Evolutionary conservation across 2,113 vertebrate genomes (phyloP).

Genomic region (Strix uralensis): DNA sequence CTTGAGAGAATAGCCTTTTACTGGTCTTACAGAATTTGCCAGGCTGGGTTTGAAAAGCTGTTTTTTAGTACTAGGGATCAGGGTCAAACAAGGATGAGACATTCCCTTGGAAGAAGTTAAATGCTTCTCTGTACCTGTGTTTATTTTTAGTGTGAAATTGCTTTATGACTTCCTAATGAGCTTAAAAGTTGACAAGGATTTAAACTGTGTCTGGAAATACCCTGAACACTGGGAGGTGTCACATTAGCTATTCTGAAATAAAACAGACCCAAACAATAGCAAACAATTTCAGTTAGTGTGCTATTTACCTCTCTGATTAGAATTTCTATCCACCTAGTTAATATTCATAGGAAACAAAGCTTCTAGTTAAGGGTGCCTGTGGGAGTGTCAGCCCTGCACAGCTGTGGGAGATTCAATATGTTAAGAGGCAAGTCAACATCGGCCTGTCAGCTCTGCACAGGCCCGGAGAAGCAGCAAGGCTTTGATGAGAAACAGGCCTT

Average conservation of each 20-base stretch:
- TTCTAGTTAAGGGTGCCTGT: not conserved
- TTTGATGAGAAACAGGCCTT: no score
- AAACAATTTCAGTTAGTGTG: not conserved
- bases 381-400: no score
- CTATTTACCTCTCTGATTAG: not conserved
- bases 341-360: not conserved
- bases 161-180: not conserved
- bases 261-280: not conserved
- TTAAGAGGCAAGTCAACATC: no score
- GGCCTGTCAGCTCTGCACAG: no score
- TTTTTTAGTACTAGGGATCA: not conserved
- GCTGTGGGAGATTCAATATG: no score
- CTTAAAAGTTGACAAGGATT: not conserved
- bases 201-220: not conserved
- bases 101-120: not conserved
- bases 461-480: no score
- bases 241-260: not conserved
- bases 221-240: not conserved
- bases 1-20: not conserved
- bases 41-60: not conserved
- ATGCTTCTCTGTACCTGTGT: not conserved
- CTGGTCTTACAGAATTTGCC: not conserved
- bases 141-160: slow-evolving; percentile 19
- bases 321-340: not conserved
- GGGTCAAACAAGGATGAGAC: not conserved